Base-by-base conservation (phyloP, 2,888 invertebrate genomes). In the Scaptomyza reducta region DNA sequence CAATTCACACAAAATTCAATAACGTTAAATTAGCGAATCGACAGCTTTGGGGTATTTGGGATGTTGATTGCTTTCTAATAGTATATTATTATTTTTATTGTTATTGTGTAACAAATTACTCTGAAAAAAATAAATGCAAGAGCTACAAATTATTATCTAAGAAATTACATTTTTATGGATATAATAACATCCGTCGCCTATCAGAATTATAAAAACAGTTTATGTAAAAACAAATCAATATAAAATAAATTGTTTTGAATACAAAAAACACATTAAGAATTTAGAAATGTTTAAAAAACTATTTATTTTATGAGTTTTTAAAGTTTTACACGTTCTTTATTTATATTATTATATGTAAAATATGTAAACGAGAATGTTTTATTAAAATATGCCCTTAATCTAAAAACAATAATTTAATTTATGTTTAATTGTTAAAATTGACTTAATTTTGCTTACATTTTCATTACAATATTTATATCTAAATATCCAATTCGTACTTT, bases 21-120 rank as follows among this genome's bases (percentile, higher is more conserved):
- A 70, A 63, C 71, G 35, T 46, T 74, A 63, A 55, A 74, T 74
- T 74, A 74, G 22, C 74, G 63, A 50, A 74, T 74, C 63, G 58
- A 74, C 74, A 74, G 75, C 70, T 67, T 58, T 40, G 35, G 75
- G 6, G 44, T 27, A 59, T 29, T 44, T 44, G 14, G 16, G 54
- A 6, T n/a, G 7, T 35, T 27, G 27, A 40, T 3, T 41, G 44
- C 14, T 35, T 41, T n/a, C 22, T 29, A 49, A 29, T 45, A n/a
- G 11, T 65, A 46, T 40, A 29, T 7, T 22, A 13, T 46, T n/a
- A n/a, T 31, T 22, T 29, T 35, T 46, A 46, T 6, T 45, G 33
- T 14, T 31, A 57, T 38, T 38, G 18, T 29, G 41, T 11, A 22
- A 33, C 10, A 49, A 18, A 22, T 33, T 22, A 10, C 33, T n/a